Evolutionary conservation across 2,888 invertebrate genomes (phyloP).

Genomic region (Drosophila prostipennis): DNA sequence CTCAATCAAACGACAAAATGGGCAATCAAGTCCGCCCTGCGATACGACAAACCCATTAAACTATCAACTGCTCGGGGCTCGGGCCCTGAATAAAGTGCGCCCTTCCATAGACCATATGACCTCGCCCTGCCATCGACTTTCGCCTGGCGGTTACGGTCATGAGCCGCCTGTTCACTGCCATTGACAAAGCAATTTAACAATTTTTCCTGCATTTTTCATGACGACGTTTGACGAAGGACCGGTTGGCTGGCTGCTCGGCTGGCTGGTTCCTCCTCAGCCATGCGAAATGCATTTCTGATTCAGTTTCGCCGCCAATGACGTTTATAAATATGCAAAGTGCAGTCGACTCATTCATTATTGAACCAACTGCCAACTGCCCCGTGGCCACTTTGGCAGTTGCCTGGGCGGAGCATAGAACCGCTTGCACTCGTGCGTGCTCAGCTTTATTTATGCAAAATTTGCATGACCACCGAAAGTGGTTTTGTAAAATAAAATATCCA

Average conservation of each 20-base stretch:
- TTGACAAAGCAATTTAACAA: conserved; percentile 53
- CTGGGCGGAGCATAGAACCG: conserved; percentile 7
- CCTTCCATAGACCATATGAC: conserved; percentile 4
- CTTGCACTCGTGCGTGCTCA: conserved; percentile 34
- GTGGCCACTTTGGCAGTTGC: conserved; percentile 1
- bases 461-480: conserved; percentile 53
- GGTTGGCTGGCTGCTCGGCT: too few relatives aligned
- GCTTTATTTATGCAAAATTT: conserved; percentile 56
- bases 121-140: conserved; percentile 30
- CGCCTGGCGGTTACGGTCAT: conserved; percentile 42
- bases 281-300: conserved; percentile 29
- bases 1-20: conserved; percentile 43
- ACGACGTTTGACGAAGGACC: conserved; percentile 15
- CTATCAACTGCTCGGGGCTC: conserved; percentile 24
- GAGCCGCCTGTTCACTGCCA: conserved; percentile 45
- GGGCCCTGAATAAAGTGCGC: conserved; percentile 19
- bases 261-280: not conserved
- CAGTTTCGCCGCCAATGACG: conserved; percentile 38
- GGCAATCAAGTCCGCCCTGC: conserved; percentile 31
- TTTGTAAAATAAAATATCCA: conserved; percentile 33
- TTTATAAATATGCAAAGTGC: conserved; percentile 49
- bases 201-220: conserved; percentile 45
- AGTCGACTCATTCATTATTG: conserved; percentile 47
- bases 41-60: conserved; percentile 36
- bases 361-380: conserved; percentile 23